A percentile compares a stretch with the other conserved stretches of the same genome.
These are phyloP conservation scores for Rhincodon typus DNA, from an alignment of 2,797 vertebrate genomes.

Conservation along the genomic window DNA sequence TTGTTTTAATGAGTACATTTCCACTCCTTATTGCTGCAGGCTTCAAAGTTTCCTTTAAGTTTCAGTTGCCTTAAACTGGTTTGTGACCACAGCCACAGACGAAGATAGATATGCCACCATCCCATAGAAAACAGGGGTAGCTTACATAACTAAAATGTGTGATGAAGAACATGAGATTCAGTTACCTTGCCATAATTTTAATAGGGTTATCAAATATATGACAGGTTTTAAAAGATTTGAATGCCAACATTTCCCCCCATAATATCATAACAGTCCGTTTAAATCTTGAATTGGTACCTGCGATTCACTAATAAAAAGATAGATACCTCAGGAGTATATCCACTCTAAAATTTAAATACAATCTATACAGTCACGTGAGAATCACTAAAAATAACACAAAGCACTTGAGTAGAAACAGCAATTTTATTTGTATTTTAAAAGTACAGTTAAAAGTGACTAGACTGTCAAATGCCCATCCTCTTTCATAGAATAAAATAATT, in stretches of 20 bases:
- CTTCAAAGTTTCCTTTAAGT: not conserved
- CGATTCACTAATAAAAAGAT: too few relatives aligned
- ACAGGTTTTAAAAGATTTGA: too few relatives aligned
- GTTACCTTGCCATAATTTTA: not conserved
- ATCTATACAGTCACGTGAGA: not conserved
- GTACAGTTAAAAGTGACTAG: not conserved
- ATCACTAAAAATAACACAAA: not conserved
- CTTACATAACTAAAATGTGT: not conserved
- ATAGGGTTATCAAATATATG: too few relatives aligned
- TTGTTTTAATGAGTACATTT: not conserved
- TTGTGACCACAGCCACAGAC: not conserved
- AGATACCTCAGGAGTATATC: not conserved
- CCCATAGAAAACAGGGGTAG: not conserved
- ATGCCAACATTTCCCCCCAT: too few relatives aligned
- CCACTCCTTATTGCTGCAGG: not conserved
- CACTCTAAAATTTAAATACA: not conserved
- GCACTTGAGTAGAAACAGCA: not conserved
- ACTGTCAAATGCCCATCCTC: not conserved
- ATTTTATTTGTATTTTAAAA: constrained; percentile 15
- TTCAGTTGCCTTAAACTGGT: not conserved
- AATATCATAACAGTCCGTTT: too few relatives aligned
- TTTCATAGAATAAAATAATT: not conserved
- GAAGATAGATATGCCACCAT: too few relatives aligned
- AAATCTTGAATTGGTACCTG: too few relatives aligned
- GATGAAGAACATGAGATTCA: not conserved